A percentile compares a stretch with the other conserved stretches of the same genome.
Evolutionary conservation across 2,797 vertebrate species (phyloP).

Genomic region (Tangara arthus): DNA sequence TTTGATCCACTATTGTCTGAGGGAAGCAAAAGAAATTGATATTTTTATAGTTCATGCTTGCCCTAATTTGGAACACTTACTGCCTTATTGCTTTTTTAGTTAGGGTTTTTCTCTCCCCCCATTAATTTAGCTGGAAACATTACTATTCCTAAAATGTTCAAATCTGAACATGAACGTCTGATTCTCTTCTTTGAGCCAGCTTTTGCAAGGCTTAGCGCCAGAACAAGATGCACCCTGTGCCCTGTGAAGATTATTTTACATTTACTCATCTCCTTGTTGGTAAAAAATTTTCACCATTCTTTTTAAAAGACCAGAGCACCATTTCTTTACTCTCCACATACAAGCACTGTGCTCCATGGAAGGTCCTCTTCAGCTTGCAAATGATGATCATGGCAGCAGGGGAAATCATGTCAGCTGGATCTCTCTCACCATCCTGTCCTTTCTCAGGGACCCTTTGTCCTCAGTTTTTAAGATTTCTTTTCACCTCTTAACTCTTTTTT

Average conservation of each 20-base stretch:
- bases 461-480: slow-evolving; percentile 26
- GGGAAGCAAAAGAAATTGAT: neutral
- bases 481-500: slow-evolving; percentile 4
- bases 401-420: slow-evolving; percentile 37
- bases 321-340: slow-evolving; percentile 34
- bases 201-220: slow-evolving; percentile 6
- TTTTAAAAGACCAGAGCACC: slow-evolving; percentile 26
- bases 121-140: slow-evolving; percentile 4
- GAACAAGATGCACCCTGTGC: neutral
- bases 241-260: slow-evolving; percentile 18
- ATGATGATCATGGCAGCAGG: slow-evolving; percentile 49
- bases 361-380: slow-evolving; percentile 63
- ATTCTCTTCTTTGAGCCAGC: slow-evolving; percentile 17
- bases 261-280: slow-evolving; percentile 13
- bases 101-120: neutral
- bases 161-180: neutral
- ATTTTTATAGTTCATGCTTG: neutral
- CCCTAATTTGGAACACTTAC: slow-evolving; percentile 10
- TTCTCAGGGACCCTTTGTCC: slow-evolving; percentile 31
- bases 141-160: neutral
- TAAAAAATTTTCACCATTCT: neutral
- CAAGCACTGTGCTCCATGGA: slow-evolving; percentile 48
- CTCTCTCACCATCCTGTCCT: slow-evolving; percentile 52
- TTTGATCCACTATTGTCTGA: neutral
- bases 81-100: neutral